These are phyloP conservation scores for Drosophila greeni DNA, from an alignment of 2,888 invertebrate genomes.

Conservation along the genomic window DNA sequence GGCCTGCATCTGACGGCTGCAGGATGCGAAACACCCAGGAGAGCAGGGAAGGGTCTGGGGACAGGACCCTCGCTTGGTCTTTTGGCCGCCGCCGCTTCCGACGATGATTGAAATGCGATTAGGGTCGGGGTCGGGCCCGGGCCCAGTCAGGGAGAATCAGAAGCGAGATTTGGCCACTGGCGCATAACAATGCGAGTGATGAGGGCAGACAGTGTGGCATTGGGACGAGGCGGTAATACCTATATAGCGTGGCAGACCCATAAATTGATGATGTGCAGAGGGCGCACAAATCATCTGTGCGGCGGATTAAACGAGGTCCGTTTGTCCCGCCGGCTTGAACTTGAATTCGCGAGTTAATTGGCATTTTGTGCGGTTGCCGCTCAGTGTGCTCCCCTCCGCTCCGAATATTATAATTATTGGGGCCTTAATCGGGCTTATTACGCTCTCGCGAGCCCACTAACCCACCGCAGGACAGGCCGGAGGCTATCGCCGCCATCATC, in stretches of 20 bases:
- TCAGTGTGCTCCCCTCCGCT: constrained; percentile 11
- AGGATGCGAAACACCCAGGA: constrained; percentile 11
- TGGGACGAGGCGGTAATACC: constrained; percentile 11
- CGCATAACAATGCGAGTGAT: constrained; percentile 67
- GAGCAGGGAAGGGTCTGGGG: background rate
- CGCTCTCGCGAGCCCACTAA: constrained; percentile 44
- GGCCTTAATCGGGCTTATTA: constrained; percentile 49
- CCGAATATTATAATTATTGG: constrained; percentile 47
- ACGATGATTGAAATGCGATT: constrained; percentile 72
- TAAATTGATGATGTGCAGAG: constrained; percentile 56
- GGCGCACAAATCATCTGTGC: constrained; percentile 50
- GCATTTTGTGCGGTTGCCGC: constrained; percentile 31
- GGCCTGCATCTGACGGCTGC: constrained; percentile 57
- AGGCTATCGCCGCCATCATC: constrained; percentile 18
- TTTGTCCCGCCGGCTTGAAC: constrained; percentile 33
- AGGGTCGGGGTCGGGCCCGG: constrained; percentile 52
- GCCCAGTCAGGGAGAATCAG: constrained; percentile 54
- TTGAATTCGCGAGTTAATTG: constrained; percentile 60
- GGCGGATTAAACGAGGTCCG: constrained; percentile 46
- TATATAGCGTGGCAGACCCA: constrained; percentile 18
- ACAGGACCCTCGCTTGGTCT: constrained; percentile 43
- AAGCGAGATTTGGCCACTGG: constrained; percentile 65
- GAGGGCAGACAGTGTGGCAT: constrained; percentile 58
- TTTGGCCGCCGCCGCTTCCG: constrained; percentile 62
- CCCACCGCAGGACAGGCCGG: constrained; percentile 28